Evolutionary conservation across 1,140 invertebrate species (phyloP).

Genomic region (Lucilia cuprina): DNA sequence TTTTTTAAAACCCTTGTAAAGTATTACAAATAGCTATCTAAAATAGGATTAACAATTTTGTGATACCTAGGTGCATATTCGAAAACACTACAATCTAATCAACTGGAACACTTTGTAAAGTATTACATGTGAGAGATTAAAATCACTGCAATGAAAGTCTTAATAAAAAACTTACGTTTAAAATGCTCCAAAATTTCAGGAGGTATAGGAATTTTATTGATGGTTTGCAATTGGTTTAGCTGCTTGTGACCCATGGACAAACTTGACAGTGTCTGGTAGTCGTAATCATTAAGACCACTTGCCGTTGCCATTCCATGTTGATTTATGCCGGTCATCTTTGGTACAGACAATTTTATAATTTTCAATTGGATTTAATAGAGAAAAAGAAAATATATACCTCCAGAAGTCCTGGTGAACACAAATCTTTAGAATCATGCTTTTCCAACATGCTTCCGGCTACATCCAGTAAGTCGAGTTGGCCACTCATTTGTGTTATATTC

Average conservation of each 20-base stretch:
- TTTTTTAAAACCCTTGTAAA: too few relatives aligned
- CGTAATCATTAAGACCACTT: constrained; percentile 87
- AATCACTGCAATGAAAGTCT: too few relatives aligned
- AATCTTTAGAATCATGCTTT: constrained; percentile 51
- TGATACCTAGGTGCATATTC: too few relatives aligned
- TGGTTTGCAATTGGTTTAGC: constrained; percentile 79
- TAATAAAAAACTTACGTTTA: constrained; percentile 72
- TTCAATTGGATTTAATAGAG: background rate
- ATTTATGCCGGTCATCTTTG: constrained; percentile 56
- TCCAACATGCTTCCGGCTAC: constrained; percentile 58
- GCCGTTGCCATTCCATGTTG: constrained; percentile 60
- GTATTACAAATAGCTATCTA: too few relatives aligned
- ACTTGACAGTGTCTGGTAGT: constrained; percentile 83
- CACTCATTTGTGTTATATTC: background rate
- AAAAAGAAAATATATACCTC: constrained; percentile 45
- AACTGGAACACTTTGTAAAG: too few relatives aligned
- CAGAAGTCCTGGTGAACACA: constrained; percentile 51
- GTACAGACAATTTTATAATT: background rate
- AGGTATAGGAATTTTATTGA: constrained; percentile 87
- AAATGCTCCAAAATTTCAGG: constrained; percentile 93
- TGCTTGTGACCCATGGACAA: constrained; percentile 69
- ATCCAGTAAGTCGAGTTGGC: constrained; percentile 44
- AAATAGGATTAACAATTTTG: too few relatives aligned
- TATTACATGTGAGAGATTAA: too few relatives aligned
- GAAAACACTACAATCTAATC: too few relatives aligned